Evolutionary conservation across 1,140 invertebrate genomes (phyloP).

Genomic region (Gonatopus flavifemur): DNA sequence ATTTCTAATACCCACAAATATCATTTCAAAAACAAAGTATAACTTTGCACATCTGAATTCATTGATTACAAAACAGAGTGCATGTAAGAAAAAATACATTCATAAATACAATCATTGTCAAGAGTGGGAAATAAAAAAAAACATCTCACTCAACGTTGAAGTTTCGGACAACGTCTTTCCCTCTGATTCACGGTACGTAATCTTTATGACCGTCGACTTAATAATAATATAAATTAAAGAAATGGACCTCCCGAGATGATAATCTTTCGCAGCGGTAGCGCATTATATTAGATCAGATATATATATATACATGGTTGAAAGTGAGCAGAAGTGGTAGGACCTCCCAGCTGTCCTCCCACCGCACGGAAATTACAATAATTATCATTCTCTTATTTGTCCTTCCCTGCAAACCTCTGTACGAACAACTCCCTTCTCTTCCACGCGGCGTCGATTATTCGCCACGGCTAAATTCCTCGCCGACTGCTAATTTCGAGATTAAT

Average conservation of each 20-base stretch:
- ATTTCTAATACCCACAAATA: too few relatives aligned
- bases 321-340: constrained; percentile 34
- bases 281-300: constrained; percentile 36
- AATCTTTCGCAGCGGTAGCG: constrained; percentile 38
- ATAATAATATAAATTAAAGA: constrained; percentile 44
- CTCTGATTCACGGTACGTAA: constrained; percentile 22
- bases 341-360: constrained; percentile 50
- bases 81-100: too few relatives aligned
- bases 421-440: constrained; percentile 3
- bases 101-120: too few relatives aligned
- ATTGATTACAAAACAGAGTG: too few relatives aligned
- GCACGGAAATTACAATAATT: constrained; percentile 50
- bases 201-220: constrained; percentile 30
- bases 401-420: constrained; percentile 14
- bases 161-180: background rate
- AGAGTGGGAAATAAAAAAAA: too few relatives aligned
- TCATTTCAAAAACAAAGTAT: too few relatives aligned
- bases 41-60: too few relatives aligned
- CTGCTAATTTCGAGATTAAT: constrained; percentile 42
- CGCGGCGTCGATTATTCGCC: constrained; percentile 32
- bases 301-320: too few relatives aligned
- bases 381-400: constrained; percentile 46
- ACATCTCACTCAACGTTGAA: too few relatives aligned
- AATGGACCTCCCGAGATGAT: constrained; percentile 46
- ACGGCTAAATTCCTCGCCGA: constrained; percentile 33